Evolutionary conservation across 1,140 invertebrate genomes (phyloP).

Genomic region (Eumeta japonica): DNA sequence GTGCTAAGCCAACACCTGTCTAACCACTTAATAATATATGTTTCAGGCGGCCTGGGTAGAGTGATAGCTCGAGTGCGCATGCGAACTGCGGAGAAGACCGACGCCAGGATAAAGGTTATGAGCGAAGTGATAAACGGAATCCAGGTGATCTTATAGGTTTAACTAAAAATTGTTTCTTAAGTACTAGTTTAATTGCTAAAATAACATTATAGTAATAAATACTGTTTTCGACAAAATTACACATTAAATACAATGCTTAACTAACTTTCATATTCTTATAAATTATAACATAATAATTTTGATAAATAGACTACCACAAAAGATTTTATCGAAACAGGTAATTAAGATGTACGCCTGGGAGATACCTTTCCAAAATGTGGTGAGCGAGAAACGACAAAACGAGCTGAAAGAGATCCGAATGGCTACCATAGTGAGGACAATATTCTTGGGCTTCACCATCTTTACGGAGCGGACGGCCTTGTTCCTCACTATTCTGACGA

Average conservation of each 20-base stretch:
- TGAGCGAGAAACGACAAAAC: slow-evolving; percentile 42
- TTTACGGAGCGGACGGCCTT: slow-evolving; percentile 72
- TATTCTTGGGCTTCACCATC: slow-evolving; percentile 72
- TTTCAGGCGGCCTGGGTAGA: slow-evolving; percentile 66
- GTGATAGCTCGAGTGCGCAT: slow-evolving; percentile 58
- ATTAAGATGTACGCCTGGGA: slow-evolving; percentile 68
- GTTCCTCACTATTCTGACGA: slow-evolving; percentile 69
- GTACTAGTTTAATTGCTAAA: no score
- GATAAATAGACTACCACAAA: neutral
- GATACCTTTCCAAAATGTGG: slow-evolving; percentile 61
- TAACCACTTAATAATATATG: slow-evolving; percentile 10
- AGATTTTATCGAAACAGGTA: slow-evolving; percentile 22
- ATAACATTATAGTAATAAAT: no score
- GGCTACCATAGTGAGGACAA: slow-evolving; percentile 65
- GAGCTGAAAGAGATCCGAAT: slow-evolving; percentile 38
- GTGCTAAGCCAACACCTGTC: no score
- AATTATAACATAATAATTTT: neutral
- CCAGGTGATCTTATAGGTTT: no score
- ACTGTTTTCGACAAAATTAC: no score
- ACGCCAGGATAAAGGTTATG: slow-evolving; percentile 75
- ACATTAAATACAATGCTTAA: no score
- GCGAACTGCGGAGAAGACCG: slow-evolving; percentile 64
- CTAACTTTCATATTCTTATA: neutral
- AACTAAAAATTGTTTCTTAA: no score
- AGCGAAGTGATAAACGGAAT: slow-evolving; percentile 75